phyloP scores from a whole-genome alignment of 1,140 invertebrate species.

The Thaumatotibia leucotreta region DNA sequence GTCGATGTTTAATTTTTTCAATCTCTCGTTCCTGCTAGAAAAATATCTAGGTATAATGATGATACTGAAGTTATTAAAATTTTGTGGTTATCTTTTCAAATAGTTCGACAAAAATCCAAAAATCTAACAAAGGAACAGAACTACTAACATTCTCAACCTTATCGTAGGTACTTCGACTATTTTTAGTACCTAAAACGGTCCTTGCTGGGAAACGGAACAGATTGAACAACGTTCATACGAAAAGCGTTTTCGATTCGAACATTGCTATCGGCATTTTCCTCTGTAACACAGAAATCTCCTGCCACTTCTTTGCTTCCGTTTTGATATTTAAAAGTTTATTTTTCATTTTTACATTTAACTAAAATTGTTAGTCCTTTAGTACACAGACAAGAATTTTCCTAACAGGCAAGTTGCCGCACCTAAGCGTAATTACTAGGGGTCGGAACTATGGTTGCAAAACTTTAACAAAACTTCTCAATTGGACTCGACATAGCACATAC shows the following conservation, averaged over 20 bases:
- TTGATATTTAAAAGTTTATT: neutral
- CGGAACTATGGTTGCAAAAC: too few relatives aligned
- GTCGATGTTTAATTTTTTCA: too few relatives aligned
- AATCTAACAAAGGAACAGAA: too few relatives aligned
- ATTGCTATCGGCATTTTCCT: neutral
- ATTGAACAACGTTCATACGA: neutral
- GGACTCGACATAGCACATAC: too few relatives aligned
- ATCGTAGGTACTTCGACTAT: neutral
- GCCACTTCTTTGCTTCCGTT: neutral
- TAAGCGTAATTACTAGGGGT: neutral
- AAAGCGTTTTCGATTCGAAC: neutral
- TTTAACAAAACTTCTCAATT: too few relatives aligned
- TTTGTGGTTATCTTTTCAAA: too few relatives aligned
- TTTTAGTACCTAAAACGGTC: slow-evolving; percentile 4
- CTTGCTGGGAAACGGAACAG: neutral
- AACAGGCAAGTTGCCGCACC: neutral
- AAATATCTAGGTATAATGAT: too few relatives aligned
- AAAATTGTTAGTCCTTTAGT: neutral
- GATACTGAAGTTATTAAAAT: too few relatives aligned
- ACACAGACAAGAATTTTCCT: too few relatives aligned
- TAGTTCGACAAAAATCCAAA: too few relatives aligned
- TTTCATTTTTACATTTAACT: neutral
- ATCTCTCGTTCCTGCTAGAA: too few relatives aligned
- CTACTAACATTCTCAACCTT: too few relatives aligned
- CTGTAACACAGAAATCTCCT: neutral